A percentile compares a stretch with the other conserved stretches of the same genome.
Evolutionary conservation across 1,140 invertebrate species (phyloP).

Genomic region (Paramacrobiotus metropolitanus): DNA sequence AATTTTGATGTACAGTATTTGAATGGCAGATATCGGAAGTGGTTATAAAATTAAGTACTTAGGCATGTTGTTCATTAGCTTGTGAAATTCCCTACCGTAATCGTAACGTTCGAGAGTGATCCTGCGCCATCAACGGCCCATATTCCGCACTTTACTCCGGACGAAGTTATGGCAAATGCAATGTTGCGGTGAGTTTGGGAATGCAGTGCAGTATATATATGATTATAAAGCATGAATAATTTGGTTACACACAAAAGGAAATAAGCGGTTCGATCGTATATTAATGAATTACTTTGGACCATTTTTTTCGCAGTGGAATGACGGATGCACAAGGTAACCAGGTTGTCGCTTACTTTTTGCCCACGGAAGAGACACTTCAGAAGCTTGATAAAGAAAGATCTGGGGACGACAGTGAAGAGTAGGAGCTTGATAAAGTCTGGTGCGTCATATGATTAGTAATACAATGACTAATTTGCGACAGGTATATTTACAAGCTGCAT

Average conservation of each 20-base stretch:
- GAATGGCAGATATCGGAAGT: no score
- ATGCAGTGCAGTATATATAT: no score
- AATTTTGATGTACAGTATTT: neutral
- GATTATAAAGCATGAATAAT: no score
- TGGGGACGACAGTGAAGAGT: neutral
- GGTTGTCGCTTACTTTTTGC: neutral
- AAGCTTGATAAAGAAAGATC: neutral
- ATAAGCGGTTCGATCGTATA: no score
- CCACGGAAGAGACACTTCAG: neutral
- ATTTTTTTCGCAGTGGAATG: neutral
- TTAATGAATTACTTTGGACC: no score
- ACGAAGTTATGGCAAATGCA: neutral
- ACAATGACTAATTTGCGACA: neutral
- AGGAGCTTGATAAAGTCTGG: neutral
- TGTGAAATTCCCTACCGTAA: neutral
- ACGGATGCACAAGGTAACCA: neutral
- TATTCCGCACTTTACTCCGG: neutral
- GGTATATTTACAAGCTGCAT: conserved; percentile 2
- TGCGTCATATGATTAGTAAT: neutral
- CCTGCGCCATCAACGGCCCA: neutral
- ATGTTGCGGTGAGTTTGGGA: neutral
- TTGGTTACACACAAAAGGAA: no score
- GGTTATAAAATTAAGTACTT: no score
- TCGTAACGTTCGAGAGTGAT: neutral
- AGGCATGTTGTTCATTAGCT: neutral